Conservation (phyloP, 2,888 invertebrate genomes). For the Sarcophaga rosellei region DNA sequence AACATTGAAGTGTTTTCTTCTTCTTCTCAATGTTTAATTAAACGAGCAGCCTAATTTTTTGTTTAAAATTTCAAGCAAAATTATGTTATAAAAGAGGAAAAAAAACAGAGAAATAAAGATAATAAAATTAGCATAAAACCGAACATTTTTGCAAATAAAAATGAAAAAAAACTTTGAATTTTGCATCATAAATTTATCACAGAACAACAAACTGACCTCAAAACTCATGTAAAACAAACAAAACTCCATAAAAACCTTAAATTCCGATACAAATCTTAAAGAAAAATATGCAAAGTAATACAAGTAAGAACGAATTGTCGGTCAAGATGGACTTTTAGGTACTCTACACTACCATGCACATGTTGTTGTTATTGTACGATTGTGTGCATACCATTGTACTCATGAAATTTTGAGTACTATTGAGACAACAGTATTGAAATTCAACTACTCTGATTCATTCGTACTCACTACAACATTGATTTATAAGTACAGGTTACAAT, state of each 20-base stretch:
- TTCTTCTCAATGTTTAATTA: neutral
- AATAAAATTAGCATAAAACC: conserved; percentile 55
- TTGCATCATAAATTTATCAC: conserved; percentile 61
- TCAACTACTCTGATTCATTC: no score
- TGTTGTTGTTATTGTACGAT: no score
- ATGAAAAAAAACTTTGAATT: conserved; percentile 50
- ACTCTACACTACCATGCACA: no score
- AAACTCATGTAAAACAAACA: conserved; percentile 49
- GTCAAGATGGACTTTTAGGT: no score
- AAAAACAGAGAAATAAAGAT: conserved; percentile 1
- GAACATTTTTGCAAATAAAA: conserved; percentile 43
- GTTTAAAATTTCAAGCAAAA: neutral
- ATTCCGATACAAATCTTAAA: conserved; percentile 65
- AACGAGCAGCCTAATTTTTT: conserved; percentile 29
- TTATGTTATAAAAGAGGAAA: neutral
- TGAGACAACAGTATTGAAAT: no score
- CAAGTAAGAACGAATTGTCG: no score
- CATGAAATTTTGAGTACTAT: no score
- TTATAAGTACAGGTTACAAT: no score
- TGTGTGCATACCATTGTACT: no score
- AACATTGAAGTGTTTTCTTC: conserved; percentile 29
- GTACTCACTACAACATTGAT: no score
- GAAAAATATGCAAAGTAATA: conserved; percentile 52
- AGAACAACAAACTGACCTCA: conserved; percentile 29
- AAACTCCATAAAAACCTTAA: conserved; percentile 38